Evolutionary conservation across 2,888 invertebrate genomes (phyloP).

Genomic region (Xestia c-nigrum): DNA sequence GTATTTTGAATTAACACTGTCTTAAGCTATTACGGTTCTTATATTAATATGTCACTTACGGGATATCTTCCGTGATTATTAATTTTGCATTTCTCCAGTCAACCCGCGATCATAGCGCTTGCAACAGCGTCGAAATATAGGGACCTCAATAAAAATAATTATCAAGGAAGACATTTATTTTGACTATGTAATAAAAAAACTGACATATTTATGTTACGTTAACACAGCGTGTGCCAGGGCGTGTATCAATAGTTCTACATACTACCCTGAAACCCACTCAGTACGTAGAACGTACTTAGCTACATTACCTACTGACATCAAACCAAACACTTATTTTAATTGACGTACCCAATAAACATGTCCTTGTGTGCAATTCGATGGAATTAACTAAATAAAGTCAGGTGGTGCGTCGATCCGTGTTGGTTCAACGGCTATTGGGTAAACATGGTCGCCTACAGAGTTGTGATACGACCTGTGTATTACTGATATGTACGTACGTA

Average conservation of each 20-base stretch:
- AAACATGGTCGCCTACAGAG: conserved; percentile 30
- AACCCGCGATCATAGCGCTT: too few relatives aligned
- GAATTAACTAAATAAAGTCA: conserved; percentile 38
- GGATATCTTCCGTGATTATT: too few relatives aligned
- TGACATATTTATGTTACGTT: too few relatives aligned
- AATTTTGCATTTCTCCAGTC: too few relatives aligned
- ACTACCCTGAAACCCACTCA: not conserved
- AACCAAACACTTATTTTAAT: conserved; percentile 32
- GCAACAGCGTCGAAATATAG: too few relatives aligned
- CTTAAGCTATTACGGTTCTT: too few relatives aligned
- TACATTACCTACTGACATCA: not conserved
- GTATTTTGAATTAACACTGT: too few relatives aligned
- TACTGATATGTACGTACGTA: not conserved
- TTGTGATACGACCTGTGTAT: conserved; percentile 28
- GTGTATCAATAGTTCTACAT: not conserved
- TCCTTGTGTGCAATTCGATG: conserved; percentile 15
- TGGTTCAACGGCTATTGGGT: conserved; percentile 5
- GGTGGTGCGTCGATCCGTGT: conserved; percentile 14
- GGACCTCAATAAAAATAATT: too few relatives aligned
- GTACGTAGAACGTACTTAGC: not conserved
- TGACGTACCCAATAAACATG: conserved; percentile 17
- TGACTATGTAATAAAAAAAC: too few relatives aligned
- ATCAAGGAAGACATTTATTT: too few relatives aligned
- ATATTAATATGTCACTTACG: too few relatives aligned
- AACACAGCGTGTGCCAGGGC: too few relatives aligned